Evolutionary conservation across 2,888 invertebrate genomes (phyloP), one percentile per base, ranked within the genome.

Genomic region (Fissipunctia ypsillon): DNA sequence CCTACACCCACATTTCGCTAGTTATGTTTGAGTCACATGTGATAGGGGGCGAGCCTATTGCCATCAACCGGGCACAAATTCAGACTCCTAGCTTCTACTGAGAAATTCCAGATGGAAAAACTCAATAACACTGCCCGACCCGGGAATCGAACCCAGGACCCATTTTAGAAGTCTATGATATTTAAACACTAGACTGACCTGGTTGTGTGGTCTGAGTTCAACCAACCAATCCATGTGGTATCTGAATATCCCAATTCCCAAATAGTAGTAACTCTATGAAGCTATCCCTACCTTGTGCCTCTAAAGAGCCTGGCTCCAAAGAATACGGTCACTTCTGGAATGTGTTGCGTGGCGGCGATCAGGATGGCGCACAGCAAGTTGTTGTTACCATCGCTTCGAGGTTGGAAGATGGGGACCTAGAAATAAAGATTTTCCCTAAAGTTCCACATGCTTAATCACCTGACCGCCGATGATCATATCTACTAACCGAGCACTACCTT

Each of bases 311-410:
- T 98, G 85, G 98, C 98, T 69, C 98, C 98, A 91, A 99, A 99
- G 94, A 98, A 98, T 22, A 99, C 97, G 59, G 98, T 98, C 10
- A 99, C 99, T 96, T 99, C 99, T 1, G 99, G 99, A 82, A 99
- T 99, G 76, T 97, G 97, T 90, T 98, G 98, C 84, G 98, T 98
- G 19, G 98, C 99, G 0, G 99, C 99, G 28, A 99, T 97, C 48
- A 99, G 97, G 10, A 99, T 93, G 0, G 99, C 98, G 0, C 98
- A 97, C 25, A 99, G 96, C 83, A 99, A 98, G 91, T 99, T 99
- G 88, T 99, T 98, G 90, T 98, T 97, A 1, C 99, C 99, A 89
- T 99, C 99, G 86, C 98, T 99, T 19, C 99, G 97, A 0, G 98
- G 97, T 91, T 99, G 99, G 93, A 99, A 99, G 81, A 99, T 98